Conservation (phyloP, 2,113 vertebrate species). For the Anarrhichthys ocellatus region DNA sequence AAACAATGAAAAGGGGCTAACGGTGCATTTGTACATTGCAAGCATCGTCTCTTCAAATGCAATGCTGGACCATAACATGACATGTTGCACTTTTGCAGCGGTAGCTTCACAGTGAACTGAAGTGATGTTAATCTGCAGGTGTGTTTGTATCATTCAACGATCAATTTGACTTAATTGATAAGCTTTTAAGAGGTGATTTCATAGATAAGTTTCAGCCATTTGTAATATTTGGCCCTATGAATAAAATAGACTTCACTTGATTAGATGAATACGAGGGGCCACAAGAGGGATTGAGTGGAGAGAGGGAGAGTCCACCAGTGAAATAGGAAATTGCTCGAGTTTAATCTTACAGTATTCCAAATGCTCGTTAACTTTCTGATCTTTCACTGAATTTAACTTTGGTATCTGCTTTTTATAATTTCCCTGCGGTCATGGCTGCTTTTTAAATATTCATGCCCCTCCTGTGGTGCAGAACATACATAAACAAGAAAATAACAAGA, state of each 20-base stretch:
- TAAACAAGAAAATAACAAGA: constrained; percentile 9
- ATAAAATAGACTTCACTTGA: background rate
- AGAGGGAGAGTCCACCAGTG: background rate
- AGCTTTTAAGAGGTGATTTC: background rate
- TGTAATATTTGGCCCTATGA: background rate
- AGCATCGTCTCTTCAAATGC: too few species aligned
- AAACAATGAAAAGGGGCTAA: too few species aligned
- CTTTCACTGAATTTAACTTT: constrained; percentile 24
- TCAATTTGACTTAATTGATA: background rate
- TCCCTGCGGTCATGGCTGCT: constrained; percentile 6
- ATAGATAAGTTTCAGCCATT: background rate
- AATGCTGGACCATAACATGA: too few species aligned
- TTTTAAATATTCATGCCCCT: constrained; percentile 19
- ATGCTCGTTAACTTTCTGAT: constrained; percentile 30
- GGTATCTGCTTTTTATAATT: constrained; percentile 28
- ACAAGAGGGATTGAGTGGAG: background rate
- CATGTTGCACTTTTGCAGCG: too few species aligned
- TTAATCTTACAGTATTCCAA: constrained; percentile 8
- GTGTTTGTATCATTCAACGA: too few species aligned
- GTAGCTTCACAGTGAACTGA: too few species aligned
- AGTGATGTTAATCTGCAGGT: too few species aligned
- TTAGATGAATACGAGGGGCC: background rate
- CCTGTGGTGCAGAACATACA: constrained; percentile 18
- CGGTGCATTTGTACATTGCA: too few species aligned
- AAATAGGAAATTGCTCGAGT: background rate